Evolutionary conservation across 1,140 invertebrate species (phyloP).

Genomic region (Bradynema listronoti): DNA sequence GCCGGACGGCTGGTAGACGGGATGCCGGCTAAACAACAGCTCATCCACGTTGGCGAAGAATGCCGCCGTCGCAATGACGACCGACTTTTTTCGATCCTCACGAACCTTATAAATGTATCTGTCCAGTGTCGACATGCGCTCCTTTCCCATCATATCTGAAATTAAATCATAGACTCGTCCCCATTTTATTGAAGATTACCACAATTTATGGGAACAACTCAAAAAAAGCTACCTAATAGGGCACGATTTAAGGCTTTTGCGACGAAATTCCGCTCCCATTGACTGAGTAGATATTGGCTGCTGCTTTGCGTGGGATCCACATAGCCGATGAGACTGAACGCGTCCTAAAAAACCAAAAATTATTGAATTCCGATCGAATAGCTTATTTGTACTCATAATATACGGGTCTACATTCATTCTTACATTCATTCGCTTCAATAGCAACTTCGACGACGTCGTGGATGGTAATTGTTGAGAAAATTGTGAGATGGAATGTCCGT

Average conservation of each 20-base stretch:
- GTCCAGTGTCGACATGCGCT: conserved; percentile 12
- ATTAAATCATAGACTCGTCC: no score
- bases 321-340: conserved; percentile 22
- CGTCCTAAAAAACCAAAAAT: conserved; percentile 26
- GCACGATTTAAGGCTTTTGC: conserved; percentile 29
- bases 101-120: conserved; percentile 3
- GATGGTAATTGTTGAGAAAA: conserved; percentile 15
- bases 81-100: conserved; percentile 6
- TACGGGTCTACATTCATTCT: neutral
- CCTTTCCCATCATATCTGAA: conserved; percentile 13
- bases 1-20: no score
- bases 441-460: conserved; percentile 1
- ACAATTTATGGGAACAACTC: neutral
- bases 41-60: conserved; percentile 13
- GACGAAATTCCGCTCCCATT: conserved; percentile 22
- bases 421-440: conserved; percentile 31
- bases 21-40: conserved; percentile 4
- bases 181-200: no score
- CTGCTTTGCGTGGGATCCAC: conserved; percentile 16
- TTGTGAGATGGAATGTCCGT: conserved; percentile 23
- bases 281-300: conserved; percentile 25
- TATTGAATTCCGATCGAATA: conserved; percentile 11
- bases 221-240: conserved; percentile 17
- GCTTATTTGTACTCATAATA: no score
- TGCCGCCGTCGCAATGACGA: conserved; percentile 6